These are phyloP conservation scores for Silurus asotus DNA, from an alignment of 2,113 vertebrate genomes.

Conservation along the genomic window DNA sequence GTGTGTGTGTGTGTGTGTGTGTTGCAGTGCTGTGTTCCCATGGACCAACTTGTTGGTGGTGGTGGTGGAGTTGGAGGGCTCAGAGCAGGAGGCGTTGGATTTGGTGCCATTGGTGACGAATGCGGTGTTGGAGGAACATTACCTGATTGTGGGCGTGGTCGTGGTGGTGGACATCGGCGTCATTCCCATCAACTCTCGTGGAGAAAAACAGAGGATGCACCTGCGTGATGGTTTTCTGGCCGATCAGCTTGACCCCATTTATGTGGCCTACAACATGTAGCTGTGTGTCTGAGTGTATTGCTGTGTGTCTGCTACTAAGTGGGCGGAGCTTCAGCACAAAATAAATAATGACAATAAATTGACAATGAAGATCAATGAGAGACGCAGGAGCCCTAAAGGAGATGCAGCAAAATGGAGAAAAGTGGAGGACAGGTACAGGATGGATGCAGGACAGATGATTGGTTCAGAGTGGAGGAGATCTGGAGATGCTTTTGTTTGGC, in stretches of 20 bases:
- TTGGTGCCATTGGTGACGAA: slow-evolving; percentile 97
- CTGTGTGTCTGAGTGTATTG: slow-evolving; percentile 49
- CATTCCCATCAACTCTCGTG: slow-evolving; percentile 99
- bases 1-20: slow-evolving; percentile 4
- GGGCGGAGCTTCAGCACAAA: slow-evolving; percentile 7
- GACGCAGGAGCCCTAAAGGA: neutral
- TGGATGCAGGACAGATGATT: neutral
- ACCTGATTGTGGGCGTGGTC: slow-evolving; percentile 96
- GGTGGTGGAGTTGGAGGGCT: slow-evolving; percentile 96
- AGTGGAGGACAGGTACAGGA: neutral
- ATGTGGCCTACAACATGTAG: slow-evolving; percentile 99
- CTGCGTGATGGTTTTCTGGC: slow-evolving; percentile 96
- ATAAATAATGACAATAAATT: neutral
- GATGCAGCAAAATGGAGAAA: neutral
- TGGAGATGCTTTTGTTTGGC: slow-evolving; percentile 32
- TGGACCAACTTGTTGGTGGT: slow-evolving; percentile 98
- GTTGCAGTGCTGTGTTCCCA: slow-evolving; percentile 90
- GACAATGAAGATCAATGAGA: neutral
- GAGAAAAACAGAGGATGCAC: slow-evolving; percentile 99
- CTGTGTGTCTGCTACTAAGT: slow-evolving; percentile 15
- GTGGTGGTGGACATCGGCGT: slow-evolving; percentile 98
- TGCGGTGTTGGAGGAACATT: slow-evolving; percentile 96
- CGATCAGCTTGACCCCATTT: slow-evolving; percentile 98
- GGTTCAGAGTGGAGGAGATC: neutral
- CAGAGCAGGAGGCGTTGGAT: slow-evolving; percentile 97